Evolutionary conservation across 2,888 invertebrate genomes (phyloP).

Genomic region (Diaphora mendica): DNA sequence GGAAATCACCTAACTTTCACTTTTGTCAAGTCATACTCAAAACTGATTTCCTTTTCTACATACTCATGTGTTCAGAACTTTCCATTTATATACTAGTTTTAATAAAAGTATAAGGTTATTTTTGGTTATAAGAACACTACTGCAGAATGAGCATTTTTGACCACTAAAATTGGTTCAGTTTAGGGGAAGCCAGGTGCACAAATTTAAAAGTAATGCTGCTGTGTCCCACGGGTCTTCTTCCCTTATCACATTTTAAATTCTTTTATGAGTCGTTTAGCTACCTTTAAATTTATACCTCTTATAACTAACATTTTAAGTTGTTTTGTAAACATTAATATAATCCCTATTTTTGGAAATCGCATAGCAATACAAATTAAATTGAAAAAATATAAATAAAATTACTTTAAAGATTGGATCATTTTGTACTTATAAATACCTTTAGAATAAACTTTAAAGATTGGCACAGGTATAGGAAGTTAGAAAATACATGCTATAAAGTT

Average conservation of each 20-base stretch:
- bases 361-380: too few relatives aligned
- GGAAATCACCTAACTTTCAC: background rate
- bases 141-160: background rate
- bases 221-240: background rate
- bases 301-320: too few relatives aligned
- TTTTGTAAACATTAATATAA: too few relatives aligned
- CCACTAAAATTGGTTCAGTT: background rate
- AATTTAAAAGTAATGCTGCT: background rate
- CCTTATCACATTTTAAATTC: background rate
- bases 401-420: background rate
- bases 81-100: background rate
- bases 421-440: background rate
- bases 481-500: too few relatives aligned
- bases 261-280: background rate
- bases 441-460: too few relatives aligned
- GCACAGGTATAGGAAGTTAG: too few relatives aligned
- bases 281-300: background rate
- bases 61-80: too few relatives aligned
- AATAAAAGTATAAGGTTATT: background rate
- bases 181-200: background rate
- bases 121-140: background rate
- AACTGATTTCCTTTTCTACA: background rate
- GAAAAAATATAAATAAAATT: background rate
- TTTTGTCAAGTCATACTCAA: background rate
- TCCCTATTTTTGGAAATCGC: too few relatives aligned